Evolutionary conservation across 2,888 invertebrate genomes (phyloP), one percentile per base, ranked within the genome.

Genomic region (Agonopterix alstromeriana): DNA sequence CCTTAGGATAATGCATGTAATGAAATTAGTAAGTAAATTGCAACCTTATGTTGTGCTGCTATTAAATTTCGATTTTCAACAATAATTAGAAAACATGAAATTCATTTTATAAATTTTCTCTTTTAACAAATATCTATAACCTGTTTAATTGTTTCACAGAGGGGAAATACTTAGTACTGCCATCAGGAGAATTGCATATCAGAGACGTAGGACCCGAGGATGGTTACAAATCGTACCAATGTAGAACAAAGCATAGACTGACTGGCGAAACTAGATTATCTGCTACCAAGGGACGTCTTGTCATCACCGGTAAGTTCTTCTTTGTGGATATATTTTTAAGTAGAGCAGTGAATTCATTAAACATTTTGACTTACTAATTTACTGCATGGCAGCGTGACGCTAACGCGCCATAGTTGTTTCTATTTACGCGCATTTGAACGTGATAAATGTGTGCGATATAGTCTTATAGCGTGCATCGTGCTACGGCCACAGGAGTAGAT

Each of bases 181-280:
- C 97, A 60, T 96, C 97, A 70, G 98, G 98, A 58, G 98, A 98
- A 85, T 91, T 98, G 57, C 98, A 98, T 83, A 97, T 98, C 69
- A 93, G 96, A 73, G 97, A 98, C 90, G 97, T 98, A 54, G 95
- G 96, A 80, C 96, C 96, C 56, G 97, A 97, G 80, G 98, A 98
- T 82, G 97, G 97, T 55, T 96, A 95, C 85, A 96, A 97, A 85
- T 95, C 96, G 53, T 97, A 97, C 78, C 97, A 97, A 84, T 97
- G 97, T 80, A 93, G 97, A 65, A 97, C 97, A 52, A 97, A 97
- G 80, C 97, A 97, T 77, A 92, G 97, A 69, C 90, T 97, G 48
- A 97, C 97, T 61, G 97, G 97, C 60, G 97, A 97, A 91, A 97
- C 97, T 49, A 91, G 97, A 76, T 90, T 97, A 61, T 97, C 97